Evolutionary conservation across 1,140 invertebrate genomes (phyloP).

Genomic region (Venustaconcha ellipsiformis): DNA sequence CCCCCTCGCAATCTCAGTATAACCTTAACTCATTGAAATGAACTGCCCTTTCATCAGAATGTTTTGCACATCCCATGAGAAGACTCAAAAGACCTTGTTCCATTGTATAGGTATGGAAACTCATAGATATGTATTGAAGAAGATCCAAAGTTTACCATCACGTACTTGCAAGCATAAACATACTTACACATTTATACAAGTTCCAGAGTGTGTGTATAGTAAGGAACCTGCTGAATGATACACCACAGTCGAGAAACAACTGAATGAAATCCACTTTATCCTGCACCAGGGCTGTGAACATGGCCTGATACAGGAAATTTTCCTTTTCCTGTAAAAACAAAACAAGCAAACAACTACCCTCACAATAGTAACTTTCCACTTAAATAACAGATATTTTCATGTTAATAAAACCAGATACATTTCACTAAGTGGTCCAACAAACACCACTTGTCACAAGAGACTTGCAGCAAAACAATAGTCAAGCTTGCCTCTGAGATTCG

Average conservation of each 20-base stretch:
- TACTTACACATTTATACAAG: slow-evolving; percentile 63
- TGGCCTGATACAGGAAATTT: slow-evolving; percentile 58
- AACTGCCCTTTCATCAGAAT: neutral
- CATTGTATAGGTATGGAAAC: neutral
- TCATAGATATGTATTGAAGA: neutral
- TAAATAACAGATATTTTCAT: neutral
- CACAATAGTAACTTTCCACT: neutral
- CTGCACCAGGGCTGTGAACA: slow-evolving; percentile 64
- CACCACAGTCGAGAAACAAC: slow-evolving; percentile 63
- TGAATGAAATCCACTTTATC: slow-evolving; percentile 64
- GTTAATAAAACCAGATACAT: neutral
- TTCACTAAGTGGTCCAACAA: neutral
- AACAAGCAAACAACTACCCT: neutral
- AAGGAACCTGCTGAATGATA: slow-evolving; percentile 61
- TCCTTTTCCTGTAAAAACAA: slow-evolving; percentile 26
- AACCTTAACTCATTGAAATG: neutral
- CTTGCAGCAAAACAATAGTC: neutral
- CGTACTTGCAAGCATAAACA: too few relatives aligned
- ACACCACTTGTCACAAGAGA: neutral
- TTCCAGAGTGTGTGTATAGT: slow-evolving; percentile 58
- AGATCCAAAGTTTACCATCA: neutral
- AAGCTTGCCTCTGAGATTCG: too few relatives aligned
- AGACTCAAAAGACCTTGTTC: too few relatives aligned
- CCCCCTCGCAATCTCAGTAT: too few relatives aligned
- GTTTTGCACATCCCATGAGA: too few relatives aligned